Conservation (phyloP, 2,113 vertebrate genomes). For the Bagarius yarrelli region DNA sequence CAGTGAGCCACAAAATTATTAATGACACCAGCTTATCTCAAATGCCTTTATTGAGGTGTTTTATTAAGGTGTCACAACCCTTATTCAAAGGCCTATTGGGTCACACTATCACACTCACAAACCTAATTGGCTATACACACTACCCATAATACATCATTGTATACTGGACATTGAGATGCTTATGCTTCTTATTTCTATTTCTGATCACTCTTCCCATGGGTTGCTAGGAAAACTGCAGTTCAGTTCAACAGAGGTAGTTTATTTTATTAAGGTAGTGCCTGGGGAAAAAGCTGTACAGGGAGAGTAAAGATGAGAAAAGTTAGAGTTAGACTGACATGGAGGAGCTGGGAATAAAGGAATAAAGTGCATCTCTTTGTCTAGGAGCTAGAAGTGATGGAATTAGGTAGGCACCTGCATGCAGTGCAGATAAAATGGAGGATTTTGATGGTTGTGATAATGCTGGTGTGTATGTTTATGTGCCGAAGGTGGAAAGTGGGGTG, state of each 20-base stretch:
- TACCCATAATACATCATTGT: slow-evolving; percentile 16
- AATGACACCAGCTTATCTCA: no score
- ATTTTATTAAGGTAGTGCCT: slow-evolving; percentile 60
- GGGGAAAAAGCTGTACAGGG: slow-evolving; percentile 48
- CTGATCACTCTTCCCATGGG: slow-evolving; percentile 51
- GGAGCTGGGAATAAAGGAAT: slow-evolving; percentile 7
- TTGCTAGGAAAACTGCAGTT: slow-evolving; percentile 54
- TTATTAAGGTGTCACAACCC: no score
- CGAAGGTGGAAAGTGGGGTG: not conserved
- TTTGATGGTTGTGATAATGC: slow-evolving; percentile 20
- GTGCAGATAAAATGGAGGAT: slow-evolving; percentile 26
- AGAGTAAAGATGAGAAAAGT: slow-evolving; percentile 40
- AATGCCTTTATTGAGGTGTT: no score
- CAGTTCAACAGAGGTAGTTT: slow-evolving; percentile 53
- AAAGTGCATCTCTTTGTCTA: slow-evolving; percentile 21
- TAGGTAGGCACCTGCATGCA: not conserved
- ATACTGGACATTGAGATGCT: slow-evolving; percentile 54
- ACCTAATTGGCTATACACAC: no score
- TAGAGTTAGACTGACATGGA: slow-evolving; percentile 43
- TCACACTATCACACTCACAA: no score
- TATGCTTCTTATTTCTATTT: slow-evolving; percentile 55
- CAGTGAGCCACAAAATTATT: no score
- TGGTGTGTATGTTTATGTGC: slow-evolving; percentile 41
- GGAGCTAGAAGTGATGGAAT: no score
- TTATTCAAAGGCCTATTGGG: no score